Evolutionary conservation across 1,140 invertebrate species (phyloP).

Genomic region (Calephelis virginiensis): DNA sequence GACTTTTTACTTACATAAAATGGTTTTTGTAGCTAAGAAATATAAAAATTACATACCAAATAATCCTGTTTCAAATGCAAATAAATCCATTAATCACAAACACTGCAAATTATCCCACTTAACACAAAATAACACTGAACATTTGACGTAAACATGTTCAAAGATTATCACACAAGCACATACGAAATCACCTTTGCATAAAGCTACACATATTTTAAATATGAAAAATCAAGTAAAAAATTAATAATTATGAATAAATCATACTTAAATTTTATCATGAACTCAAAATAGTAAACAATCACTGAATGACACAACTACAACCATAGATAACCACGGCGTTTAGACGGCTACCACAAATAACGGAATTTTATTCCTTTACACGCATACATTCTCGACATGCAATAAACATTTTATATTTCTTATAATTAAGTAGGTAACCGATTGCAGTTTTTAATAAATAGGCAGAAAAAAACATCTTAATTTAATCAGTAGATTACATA

Average conservation of each 20-base stretch:
- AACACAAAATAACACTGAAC: constrained; percentile 52
- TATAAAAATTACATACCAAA: constrained; percentile 25
- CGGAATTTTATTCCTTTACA: constrained; percentile 49
- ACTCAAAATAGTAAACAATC: constrained; percentile 75
- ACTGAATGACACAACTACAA: constrained; percentile 68
- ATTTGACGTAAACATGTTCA: constrained; percentile 69
- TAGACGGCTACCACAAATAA: constrained; percentile 71
- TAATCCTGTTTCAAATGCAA: constrained; percentile 25
- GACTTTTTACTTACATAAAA: neutral
- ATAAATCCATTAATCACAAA: constrained; percentile 33
- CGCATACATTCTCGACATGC: constrained; percentile 30
- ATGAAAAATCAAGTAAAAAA: neutral
- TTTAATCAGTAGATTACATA: no score
- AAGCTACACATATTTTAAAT: constrained; percentile 11
- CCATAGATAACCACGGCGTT: constrained; percentile 71
- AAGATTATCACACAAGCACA: constrained; percentile 24
- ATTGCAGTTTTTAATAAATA: no score
- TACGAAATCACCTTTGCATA: constrained; percentile 9
- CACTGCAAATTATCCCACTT: constrained; percentile 39
- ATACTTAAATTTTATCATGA: constrained; percentile 17
- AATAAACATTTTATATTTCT: no score
- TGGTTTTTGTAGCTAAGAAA: constrained; percentile 20
- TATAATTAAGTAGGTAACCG: no score
- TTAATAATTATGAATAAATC: constrained; percentile 2
- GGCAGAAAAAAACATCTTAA: no score